Evolutionary conservation across 2,888 invertebrate genomes (phyloP).

Genomic region (Phaedon cochleariae): DNA sequence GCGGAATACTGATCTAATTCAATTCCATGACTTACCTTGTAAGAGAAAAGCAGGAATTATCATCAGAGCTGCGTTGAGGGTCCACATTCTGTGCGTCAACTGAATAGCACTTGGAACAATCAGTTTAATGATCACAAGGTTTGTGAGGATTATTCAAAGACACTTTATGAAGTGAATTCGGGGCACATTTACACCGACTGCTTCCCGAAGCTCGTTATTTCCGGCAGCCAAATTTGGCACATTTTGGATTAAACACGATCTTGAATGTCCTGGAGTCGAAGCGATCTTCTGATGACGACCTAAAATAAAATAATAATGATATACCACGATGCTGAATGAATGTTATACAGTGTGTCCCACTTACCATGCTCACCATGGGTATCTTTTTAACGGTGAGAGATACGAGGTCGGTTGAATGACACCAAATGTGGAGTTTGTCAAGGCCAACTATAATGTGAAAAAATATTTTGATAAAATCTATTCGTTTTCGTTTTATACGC

Average conservation of each 20-base stretch:
- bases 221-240: conserved; percentile 25
- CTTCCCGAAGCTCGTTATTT: conserved; percentile 11
- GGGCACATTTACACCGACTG: conserved; percentile 25
- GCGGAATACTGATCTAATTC: too few species aligned
- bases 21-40: conserved; percentile 30
- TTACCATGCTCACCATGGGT: too few species aligned
- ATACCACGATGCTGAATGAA: not conserved
- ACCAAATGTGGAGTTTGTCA: too few species aligned
- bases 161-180: conserved; percentile 27
- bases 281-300: not conserved
- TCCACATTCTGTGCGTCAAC: conserved; percentile 25
- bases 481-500: too few species aligned
- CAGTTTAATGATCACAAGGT: conserved; percentile 28
- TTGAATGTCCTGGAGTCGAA: not conserved
- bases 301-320: not conserved
- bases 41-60: conserved; percentile 32
- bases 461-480: too few species aligned
- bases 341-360: too few species aligned
- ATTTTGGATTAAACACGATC: conserved; percentile 16
- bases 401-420: too few species aligned
- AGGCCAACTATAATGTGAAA: too few species aligned
- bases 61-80: conserved; percentile 24
- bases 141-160: conserved; percentile 1
- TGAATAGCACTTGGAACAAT: conserved; percentile 21
- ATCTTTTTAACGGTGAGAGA: too few species aligned